These are phyloP conservation scores for Emberiza fucata DNA, from an alignment of 2,113 vertebrate species.

Conservation along the genomic window DNA sequence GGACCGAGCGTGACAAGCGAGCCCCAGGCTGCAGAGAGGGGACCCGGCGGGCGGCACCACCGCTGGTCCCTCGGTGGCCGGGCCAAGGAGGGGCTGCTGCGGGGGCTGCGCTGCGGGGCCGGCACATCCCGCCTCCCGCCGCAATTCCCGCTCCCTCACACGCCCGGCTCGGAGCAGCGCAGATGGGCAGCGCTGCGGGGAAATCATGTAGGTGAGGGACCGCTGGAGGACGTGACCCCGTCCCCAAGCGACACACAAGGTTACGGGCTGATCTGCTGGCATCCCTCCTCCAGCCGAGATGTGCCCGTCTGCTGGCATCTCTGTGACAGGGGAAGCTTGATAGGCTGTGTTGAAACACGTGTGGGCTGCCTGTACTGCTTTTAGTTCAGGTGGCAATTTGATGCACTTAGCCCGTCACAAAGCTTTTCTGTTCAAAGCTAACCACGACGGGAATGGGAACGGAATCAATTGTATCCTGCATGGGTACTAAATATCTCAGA, in stretches of 20 bases:
- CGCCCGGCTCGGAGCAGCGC: background rate
- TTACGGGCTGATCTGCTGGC: background rate
- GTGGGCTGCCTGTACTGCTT: background rate
- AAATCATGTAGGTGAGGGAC: rapidly evolving
- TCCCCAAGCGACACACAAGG: rapidly evolving
- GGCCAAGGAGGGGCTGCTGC: background rate
- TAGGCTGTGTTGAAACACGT: background rate
- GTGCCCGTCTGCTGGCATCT: background rate
- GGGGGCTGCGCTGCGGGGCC: background rate
- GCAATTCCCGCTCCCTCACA: background rate
- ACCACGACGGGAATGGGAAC: background rate
- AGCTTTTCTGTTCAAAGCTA: background rate
- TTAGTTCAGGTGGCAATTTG: background rate
- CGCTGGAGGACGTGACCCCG: background rate
- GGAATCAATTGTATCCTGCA: background rate
- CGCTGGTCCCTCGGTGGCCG: background rate
- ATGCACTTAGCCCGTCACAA: background rate
- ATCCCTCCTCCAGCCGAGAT: background rate
- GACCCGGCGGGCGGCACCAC: background rate
- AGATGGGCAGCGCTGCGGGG: background rate
- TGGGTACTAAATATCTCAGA: background rate
- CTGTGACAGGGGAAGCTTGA: background rate
- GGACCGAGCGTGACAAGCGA: background rate
- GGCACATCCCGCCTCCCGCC: background rate
- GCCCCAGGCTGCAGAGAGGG: background rate